Evolutionary conservation across 1,140 invertebrate genomes (phyloP), one percentile per base, ranked within the genome.

Genomic region (Formica exsecta): DNA sequence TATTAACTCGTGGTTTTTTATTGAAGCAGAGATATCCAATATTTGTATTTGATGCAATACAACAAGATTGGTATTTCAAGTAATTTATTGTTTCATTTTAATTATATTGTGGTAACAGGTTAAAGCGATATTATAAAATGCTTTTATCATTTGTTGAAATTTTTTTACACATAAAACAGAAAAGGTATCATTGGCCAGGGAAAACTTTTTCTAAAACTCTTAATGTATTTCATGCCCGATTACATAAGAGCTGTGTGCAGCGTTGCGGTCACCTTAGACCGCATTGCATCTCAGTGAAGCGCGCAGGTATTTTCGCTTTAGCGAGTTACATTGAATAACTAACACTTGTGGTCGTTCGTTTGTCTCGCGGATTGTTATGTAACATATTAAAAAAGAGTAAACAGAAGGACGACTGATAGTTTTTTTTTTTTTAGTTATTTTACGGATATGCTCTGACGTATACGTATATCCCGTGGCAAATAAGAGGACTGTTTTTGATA

Each of bases 231-330:
- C 54, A 81, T 81, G 25, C 68, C 25, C 25, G 54, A 41, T 81
- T 73, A 73, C 6, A 32, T 25, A 51, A 61, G 51, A 61, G 66
- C 19, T 71, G 36, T 71, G 77, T 44, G 64, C 32, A 73, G 38
- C 36, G 19, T 73, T 61, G 66, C 51, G 65, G 77, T 81, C 65
- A 48, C 79, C 22, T 73, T 70, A 81, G 25, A 81, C 79, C 66
- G 54, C 79, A 44, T 32, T 73, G 51, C 79, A 81, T 81, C 32
- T 81, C 66, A 61, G 38, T 44, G 79, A 61, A 61, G 22, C 48
- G 36, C 22, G 36, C 38, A 38, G 51, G 36, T 81, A 73, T 81
- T 81, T 81, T 81, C 79, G 66, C 51, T 81, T 73, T 44, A 71
- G 36, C 22, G 44, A 16, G 44, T 19, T 48, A 71, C 68, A 29